phyloP scores from a whole-genome alignment of 2,113 vertebrate genomes.

The Hippoglossus stenolepis region DNA sequence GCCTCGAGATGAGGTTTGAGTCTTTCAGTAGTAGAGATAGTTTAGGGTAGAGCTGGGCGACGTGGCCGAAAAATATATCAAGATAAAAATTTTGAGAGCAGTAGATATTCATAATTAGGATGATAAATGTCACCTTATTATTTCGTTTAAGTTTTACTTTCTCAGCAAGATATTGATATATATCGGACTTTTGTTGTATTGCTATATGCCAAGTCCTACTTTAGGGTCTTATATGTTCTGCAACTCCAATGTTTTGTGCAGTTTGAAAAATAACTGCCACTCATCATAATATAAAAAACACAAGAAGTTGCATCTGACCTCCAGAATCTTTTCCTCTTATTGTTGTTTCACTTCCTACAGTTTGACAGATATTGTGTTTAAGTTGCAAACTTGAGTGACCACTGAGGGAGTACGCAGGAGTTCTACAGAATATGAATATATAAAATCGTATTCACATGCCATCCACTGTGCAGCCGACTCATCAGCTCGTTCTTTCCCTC shows the following conservation, averaged over 20 bases:
- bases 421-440: conserved; percentile 28
- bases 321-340: conserved; percentile 12
- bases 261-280: background rate
- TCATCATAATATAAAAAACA: background rate
- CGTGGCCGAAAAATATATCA: too few relatives aligned
- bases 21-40: conserved; percentile 23
- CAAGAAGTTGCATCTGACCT: background rate
- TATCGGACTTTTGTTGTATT: too few relatives aligned
- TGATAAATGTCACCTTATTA: too few relatives aligned
- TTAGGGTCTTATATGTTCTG: conserved; percentile 1
- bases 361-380: conserved; percentile 14
- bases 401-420: conserved; percentile 40
- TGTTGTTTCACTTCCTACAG: conserved; percentile 9
- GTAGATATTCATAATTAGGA: too few relatives aligned
- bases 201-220: too few relatives aligned
- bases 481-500: conserved; percentile 41
- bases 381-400: conserved; percentile 11
- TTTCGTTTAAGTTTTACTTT: too few relatives aligned
- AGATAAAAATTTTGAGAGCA: too few relatives aligned
- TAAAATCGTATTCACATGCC: conserved; percentile 41
- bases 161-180: too few relatives aligned
- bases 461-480: conserved; percentile 46
- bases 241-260: background rate
- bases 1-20: conserved; percentile 43
- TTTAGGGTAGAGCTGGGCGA: too few relatives aligned